Percentiles rank a stretch among this genome's conserved stretches.
phyloP scores from a whole-genome alignment of 1,140 invertebrate genomes.

The Anoplophora glabripennis region DNA sequence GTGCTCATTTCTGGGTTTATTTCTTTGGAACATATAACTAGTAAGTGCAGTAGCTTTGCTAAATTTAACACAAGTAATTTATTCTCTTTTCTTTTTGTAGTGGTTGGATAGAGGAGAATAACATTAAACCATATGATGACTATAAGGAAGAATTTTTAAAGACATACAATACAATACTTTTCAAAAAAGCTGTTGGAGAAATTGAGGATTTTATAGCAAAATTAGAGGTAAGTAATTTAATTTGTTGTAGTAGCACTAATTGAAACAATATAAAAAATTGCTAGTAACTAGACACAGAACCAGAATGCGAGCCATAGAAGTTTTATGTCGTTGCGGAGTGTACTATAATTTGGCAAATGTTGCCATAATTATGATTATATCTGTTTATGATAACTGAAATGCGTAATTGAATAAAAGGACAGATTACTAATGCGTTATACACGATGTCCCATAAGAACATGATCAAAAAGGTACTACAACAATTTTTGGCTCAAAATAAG shows the following conservation, averaged over 20 bases:
- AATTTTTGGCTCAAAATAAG: no score
- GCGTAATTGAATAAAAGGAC: no score
- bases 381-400: no score
- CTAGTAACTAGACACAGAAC: no score
- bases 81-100: slow-evolving; percentile 56
- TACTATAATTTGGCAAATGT: no score
- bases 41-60: slow-evolving; percentile 61
- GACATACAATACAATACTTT: slow-evolving; percentile 72
- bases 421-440: no score
- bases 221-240: slow-evolving; percentile 58
- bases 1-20: slow-evolving; percentile 79
- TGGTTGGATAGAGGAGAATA: slow-evolving; percentile 85
- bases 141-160: slow-evolving; percentile 78
- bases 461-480: no score
- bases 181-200: slow-evolving; percentile 81
- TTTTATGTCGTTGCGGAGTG: no score
- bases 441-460: no score
- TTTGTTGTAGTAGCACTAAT: not conserved
- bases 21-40: slow-evolving; percentile 93
- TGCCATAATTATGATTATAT: no score
- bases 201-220: slow-evolving; percentile 82
- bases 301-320: no score
- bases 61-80: not conserved
- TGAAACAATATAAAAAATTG: not conserved
- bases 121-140: slow-evolving; percentile 79